Base-by-base conservation (phyloP, 2,888 invertebrate species). In the Athalia rosae region DNA sequence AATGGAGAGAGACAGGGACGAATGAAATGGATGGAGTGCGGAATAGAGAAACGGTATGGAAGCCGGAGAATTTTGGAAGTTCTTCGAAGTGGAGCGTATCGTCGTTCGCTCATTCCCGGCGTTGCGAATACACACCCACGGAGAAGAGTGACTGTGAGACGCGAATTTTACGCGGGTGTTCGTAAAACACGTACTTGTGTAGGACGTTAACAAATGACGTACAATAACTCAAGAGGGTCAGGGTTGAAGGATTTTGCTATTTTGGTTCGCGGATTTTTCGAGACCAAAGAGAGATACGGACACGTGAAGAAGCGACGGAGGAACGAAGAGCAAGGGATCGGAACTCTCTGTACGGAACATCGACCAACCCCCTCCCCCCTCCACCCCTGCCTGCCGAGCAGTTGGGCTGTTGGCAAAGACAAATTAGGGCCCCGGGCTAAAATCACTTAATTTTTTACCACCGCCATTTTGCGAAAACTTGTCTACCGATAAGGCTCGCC, bases 361-460 rank as follows among this genome's bases (percentile, higher is more conserved):
- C 28, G 28, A 28, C 28, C 28, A 28, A 28, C 28, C 28, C 28
- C 28, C 28, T 28, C 28, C 28, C 28, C 28, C 28, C 28, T 28
- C 28, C 28, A 28, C 28, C 2, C 28, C 28, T 28, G 28, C 28
- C 2, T 28, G 28, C 28, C 28, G 28, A 28, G 28, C 28, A 28
- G 28, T 48, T 4, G 4, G 48, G 48, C 66, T n/a, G 48, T 47
- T 66, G 76, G 53, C 67, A 53, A 64, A 76, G 76, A 64, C 64
- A 76, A 76, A 76, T 76, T 64, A 63, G 43, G 64, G 43, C 62
- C 64, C 3, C 9, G 45, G 56, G 41, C 50, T 63, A 41, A 53
- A 76, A 76, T 76, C 56, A 64, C 43, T 64, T 63, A 64, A 64
- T 76, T 76, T 76, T 76, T 76, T 66, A 48, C 66, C 6, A 4